Evolutionary conservation across 2,888 invertebrate species (phyloP), one percentile per base, ranked within the genome.

Genomic region (Oithona nana): DNA sequence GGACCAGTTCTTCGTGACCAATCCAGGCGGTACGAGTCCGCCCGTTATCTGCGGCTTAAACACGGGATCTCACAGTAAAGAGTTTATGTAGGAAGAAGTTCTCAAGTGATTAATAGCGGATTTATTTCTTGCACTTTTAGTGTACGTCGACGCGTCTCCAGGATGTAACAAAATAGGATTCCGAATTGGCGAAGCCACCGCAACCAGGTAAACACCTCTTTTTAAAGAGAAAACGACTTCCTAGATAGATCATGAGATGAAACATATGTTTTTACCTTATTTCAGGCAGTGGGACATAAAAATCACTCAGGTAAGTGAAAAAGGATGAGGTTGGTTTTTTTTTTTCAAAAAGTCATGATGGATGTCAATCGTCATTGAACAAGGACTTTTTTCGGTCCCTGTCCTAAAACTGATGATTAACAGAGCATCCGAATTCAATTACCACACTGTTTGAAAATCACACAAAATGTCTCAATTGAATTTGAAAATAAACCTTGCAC

Each of bases 41-140:
- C 57, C 57, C 2, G 57, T 57, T 22, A 57, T 57, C 28, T 57
- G 57, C 4, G 57, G 57, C 24, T n/a, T 57, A n/a, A 57, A 52
- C 29, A 28, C 26, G 13, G 57, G 57, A 22, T n/a, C n/a, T n/a
- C 57, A 57, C 57, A 57, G 57, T 57, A 28, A 22, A 26, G 22
- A 13, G 13, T 54, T n/a, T 56, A 56, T 13, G 8, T 56, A 24
- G n/a, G n/a, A 20, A n/a, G 3, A 20, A 1, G n/a, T 49, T 3
- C n/a, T n/a, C n/a, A n/a, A n/a, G n/a, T n/a, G n/a, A n/a, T n/a
- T 39, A 39, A 16, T 16, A 39, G 39, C 8, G 16, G 16, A 52
- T 11, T n/a, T 6, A 20, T 52, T 6, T 11, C 8, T 52, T n/a
- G 20, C 24, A n/a, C 11, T 52, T 52, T 20, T 28, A 54, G 54